Conservation (phyloP, 2,888 invertebrate genomes). For the Drepanosiphum platanoidis region DNA sequence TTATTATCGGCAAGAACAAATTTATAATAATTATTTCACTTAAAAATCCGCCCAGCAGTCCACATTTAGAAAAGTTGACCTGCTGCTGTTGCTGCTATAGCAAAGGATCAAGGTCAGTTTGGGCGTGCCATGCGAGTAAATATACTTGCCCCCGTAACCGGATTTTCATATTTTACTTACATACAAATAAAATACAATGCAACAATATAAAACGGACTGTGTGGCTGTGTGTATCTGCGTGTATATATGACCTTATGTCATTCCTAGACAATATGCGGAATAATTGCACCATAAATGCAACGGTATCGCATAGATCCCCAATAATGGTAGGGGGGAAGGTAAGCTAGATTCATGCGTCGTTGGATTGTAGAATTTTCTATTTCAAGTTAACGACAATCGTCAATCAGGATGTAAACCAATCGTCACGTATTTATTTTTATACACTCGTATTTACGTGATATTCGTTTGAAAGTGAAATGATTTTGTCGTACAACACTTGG, state of each 20-base stretch:
- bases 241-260: constrained; percentile 37
- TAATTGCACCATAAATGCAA: constrained; percentile 31
- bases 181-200: too few species aligned
- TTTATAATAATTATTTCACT: constrained; percentile 33
- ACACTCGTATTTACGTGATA: not conserved
- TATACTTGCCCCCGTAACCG: constrained; percentile 54
- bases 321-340: constrained; percentile 34
- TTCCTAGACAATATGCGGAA: constrained; percentile 39
- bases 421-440: not conserved
- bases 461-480: constrained; percentile 39
- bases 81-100: constrained; percentile 6
- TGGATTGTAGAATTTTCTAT: not conserved
- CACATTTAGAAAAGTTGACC: constrained; percentile 53
- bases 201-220: constrained; percentile 29
- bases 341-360: not conserved
- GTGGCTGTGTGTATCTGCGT: not conserved
- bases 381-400: not conserved
- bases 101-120: constrained; percentile 58
- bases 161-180: constrained; percentile 45
- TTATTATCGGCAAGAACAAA: constrained; percentile 4
- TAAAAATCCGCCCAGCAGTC: constrained; percentile 49
- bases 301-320: constrained; percentile 23
- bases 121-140: constrained; percentile 37
- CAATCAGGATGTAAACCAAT: constrained; percentile 22
- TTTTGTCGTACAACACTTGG: not conserved